phyloP scores from a whole-genome alignment of 2,797 vertebrate species.

The Brachymystax lenok region DNA sequence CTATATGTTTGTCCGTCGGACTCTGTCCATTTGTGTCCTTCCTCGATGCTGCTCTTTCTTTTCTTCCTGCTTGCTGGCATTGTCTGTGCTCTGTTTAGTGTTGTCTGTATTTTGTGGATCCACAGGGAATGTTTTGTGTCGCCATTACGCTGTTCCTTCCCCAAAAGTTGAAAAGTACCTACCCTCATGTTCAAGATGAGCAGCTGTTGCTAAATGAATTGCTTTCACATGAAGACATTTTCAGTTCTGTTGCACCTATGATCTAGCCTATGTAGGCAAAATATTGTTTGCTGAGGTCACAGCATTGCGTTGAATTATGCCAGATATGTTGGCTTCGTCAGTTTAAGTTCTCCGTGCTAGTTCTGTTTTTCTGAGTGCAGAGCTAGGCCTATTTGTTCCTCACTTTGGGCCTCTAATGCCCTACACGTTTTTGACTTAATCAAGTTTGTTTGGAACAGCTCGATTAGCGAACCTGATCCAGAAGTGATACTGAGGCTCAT shows the following conservation, averaged over 20 bases:
- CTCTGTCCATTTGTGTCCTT: conserved; percentile 9
- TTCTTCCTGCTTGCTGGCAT: too few relatives aligned
- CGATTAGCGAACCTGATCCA: background rate
- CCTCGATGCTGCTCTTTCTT: background rate
- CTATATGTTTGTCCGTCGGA: conserved; percentile 8
- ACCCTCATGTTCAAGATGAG: background rate
- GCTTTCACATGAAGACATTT: background rate
- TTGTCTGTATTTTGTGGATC: background rate
- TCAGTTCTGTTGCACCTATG: background rate
- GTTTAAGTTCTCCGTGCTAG: background rate
- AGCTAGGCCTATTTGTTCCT: background rate
- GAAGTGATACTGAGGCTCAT: background rate
- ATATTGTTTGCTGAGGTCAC: background rate
- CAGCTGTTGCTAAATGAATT: background rate
- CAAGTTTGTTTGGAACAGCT: background rate
- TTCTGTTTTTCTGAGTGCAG: background rate
- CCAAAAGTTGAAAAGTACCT: background rate
- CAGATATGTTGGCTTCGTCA: background rate
- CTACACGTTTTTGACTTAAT: background rate
- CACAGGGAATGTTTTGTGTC: background rate
- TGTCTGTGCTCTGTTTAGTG: background rate
- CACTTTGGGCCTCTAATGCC: background rate
- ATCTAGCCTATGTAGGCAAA: background rate
- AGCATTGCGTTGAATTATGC: background rate
- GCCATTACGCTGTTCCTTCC: background rate